These are phyloP conservation scores for Timema cristinae DNA, from an alignment of 2,888 invertebrate genomes.

Conservation along the genomic window DNA sequence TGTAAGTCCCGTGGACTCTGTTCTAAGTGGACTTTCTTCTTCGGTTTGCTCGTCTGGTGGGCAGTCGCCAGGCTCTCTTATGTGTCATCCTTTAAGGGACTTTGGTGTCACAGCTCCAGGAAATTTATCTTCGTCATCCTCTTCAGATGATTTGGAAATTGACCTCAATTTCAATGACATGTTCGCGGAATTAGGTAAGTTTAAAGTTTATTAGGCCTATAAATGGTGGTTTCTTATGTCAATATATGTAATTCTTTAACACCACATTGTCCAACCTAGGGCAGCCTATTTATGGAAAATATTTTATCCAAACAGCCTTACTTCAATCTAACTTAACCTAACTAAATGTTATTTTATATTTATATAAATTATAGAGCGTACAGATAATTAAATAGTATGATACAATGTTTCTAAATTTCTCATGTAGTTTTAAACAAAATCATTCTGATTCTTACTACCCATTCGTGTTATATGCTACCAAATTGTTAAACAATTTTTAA, in stretches of 20 bases:
- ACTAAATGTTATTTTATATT: no score
- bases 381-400: no score
- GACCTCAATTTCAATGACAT: slow-evolving; percentile 37
- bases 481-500: no score
- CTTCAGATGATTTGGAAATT: slow-evolving; percentile 61
- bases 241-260: not conserved
- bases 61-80: slow-evolving; percentile 29
- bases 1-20: slow-evolving; percentile 54
- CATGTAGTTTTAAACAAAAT: no score
- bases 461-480: no score
- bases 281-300: no score
- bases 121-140: slow-evolving; percentile 68
- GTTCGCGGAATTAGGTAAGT: not conserved
- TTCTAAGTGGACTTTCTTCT: slow-evolving; percentile 43
- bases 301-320: no score
- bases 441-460: no score
- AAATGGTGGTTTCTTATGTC: slow-evolving; percentile 2
- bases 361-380: no score
- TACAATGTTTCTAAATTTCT: no score
- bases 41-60: slow-evolving; percentile 40
- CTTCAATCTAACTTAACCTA: no score
- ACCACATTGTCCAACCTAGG: no score
- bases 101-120: slow-evolving; percentile 46
- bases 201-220: not conserved
- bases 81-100: slow-evolving; percentile 10